A percentile compares a stretch with the other conserved stretches of the same genome.
These are phyloP conservation scores for Xanthia togata DNA, from an alignment of 2,888 invertebrate genomes.

Conservation along the genomic window DNA sequence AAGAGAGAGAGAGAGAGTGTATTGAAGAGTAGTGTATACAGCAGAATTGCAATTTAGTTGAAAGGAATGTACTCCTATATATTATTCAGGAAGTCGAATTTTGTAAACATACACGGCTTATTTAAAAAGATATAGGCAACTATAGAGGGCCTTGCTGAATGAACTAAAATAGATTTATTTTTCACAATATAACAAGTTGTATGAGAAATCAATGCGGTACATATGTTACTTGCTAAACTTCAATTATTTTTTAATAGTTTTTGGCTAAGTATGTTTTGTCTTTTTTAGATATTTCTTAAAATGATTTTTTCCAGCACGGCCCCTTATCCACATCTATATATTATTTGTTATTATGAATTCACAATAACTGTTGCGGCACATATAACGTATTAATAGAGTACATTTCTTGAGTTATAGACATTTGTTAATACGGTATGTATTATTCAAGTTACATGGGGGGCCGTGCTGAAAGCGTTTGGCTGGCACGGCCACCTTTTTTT, in stretches of 20 bases:
- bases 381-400: no score
- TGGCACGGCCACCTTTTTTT: constrained; percentile 12
- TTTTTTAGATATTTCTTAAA: constrained; percentile 28
- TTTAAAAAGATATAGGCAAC: no score
- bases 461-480: constrained; percentile 30
- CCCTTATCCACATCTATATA: constrained; percentile 22
- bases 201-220: constrained; percentile 9
- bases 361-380: no score
- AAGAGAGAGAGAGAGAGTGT: no score
- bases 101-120: constrained; percentile 30
- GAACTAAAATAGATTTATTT: constrained; percentile 28
- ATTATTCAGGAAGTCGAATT: constrained; percentile 33
- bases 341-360: no score
- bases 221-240: constrained; percentile 25
- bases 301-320: constrained; percentile 28
- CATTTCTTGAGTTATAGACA: no score
- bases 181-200: constrained; percentile 21
- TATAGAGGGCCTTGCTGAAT: background rate
- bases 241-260: constrained; percentile 33
- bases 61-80: constrained; percentile 34
- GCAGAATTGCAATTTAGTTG: constrained; percentile 32
- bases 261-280: constrained; percentile 22
- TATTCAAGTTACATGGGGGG: constrained; percentile 28
- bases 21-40: no score
- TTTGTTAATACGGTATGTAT: no score